Evolutionary conservation across 1,140 invertebrate genomes (phyloP).

Genomic region (Reticulitermes speratus): DNA sequence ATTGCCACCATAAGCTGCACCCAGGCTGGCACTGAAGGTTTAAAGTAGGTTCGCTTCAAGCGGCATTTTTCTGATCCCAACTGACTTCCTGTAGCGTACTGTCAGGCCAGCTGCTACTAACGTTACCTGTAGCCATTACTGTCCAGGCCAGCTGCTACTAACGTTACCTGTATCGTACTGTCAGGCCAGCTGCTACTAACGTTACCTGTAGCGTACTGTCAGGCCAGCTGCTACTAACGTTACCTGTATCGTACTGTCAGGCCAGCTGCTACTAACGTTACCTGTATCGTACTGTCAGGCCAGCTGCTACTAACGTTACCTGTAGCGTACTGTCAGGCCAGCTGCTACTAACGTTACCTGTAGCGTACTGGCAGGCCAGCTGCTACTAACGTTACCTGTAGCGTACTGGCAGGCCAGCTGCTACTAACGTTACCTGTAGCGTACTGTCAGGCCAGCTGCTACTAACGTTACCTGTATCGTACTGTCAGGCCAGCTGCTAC

Average conservation of each 20-base stretch:
- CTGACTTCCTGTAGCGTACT: too few relatives aligned
- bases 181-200: not conserved
- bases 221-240: not conserved
- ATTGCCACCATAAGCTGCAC: too few relatives aligned
- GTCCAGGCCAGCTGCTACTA: not conserved
- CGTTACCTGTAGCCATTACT: conserved; percentile 54
- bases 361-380: too few relatives aligned
- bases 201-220: too few relatives aligned
- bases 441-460: not conserved
- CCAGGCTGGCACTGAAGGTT: too few relatives aligned
- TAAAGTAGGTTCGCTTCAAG: too few relatives aligned
- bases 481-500: not conserved
- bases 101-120: not conserved
- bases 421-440: conserved; percentile 47
- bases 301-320: conserved; percentile 42
- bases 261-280: conserved; percentile 35
- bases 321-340: too few relatives aligned
- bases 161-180: conserved; percentile 52
- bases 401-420: too few relatives aligned
- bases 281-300: too few relatives aligned
- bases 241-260: too few relatives aligned
- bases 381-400: conserved; percentile 46
- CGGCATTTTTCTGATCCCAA: too few relatives aligned
- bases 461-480: conserved; percentile 48
- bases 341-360: conserved; percentile 44